These are phyloP conservation scores for Drosophila lutescens DNA, from an alignment of 2,888 invertebrate genomes.

Conservation along the genomic window DNA sequence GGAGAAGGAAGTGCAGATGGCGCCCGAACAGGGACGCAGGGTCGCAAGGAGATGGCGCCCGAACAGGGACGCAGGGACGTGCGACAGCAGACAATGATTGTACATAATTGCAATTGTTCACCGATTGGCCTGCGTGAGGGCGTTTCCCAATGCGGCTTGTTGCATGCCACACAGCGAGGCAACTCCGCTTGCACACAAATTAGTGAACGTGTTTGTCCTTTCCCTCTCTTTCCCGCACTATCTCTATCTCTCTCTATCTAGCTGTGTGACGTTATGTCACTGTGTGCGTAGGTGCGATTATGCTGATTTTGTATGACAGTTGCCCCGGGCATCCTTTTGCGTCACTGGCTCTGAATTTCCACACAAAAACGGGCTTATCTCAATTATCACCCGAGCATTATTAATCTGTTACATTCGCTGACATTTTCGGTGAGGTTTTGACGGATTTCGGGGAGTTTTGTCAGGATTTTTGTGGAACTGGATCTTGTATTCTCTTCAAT, in stretches of 20 bases:
- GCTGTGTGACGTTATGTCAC: background rate
- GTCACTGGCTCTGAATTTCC: constrained; percentile 12
- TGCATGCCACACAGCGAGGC: constrained; percentile 26
- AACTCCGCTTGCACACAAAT: constrained; percentile 19
- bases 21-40: background rate
- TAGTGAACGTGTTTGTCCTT: constrained; percentile 8
- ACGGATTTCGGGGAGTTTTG: background rate
- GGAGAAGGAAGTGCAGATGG: background rate
- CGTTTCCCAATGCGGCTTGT: constrained; percentile 37
- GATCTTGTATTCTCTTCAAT: too few species aligned
- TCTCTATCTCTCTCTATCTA: background rate
- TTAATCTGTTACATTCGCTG: background rate
- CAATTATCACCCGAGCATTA: constrained; percentile 17
- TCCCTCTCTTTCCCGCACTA: background rate
- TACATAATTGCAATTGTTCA: constrained; percentile 74
- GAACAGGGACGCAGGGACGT: background rate
- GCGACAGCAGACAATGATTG: constrained; percentile 33
- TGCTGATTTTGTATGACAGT: constrained; percentile 29
- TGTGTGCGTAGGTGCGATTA: constrained; percentile 22
- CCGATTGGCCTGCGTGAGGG: constrained; percentile 40
- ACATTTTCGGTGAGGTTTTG: background rate
- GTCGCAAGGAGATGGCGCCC: constrained; percentile 6
- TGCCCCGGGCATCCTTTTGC: constrained; percentile 15
- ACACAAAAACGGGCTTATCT: constrained; percentile 16
- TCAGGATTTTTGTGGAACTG: background rate